Evolutionary conservation across 2,113 vertebrate species (phyloP).

Genomic region (Brachyistius frenatus): DNA sequence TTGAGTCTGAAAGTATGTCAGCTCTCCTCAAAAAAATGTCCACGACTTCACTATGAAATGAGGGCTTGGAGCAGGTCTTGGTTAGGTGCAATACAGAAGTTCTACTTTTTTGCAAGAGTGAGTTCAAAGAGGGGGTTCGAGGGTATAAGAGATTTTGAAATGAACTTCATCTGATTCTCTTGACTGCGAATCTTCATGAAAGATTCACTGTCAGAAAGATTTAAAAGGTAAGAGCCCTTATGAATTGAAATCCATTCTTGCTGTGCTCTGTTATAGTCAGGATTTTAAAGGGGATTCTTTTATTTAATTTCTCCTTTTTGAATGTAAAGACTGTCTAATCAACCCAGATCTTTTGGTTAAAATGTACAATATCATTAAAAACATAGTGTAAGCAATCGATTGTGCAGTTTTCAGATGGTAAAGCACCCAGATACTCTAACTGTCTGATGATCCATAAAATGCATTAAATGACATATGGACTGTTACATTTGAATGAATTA

Average conservation of each 20-base stretch:
- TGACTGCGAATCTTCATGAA: conserved; percentile 43
- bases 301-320: conserved; percentile 25
- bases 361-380: conserved; percentile 18
- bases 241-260: conserved; percentile 31
- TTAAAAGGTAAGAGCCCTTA: conserved; percentile 43
- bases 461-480: background rate
- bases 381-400: background rate
- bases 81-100: conserved; percentile 36
- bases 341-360: background rate
- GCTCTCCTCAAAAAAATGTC: conserved; percentile 40
- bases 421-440: background rate
- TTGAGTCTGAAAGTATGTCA: conserved; percentile 63
- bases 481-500: background rate
- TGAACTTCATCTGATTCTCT: conserved; percentile 46
- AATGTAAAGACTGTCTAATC: conserved; percentile 1
- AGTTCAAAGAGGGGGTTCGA: conserved; percentile 57
- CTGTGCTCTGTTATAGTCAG: conserved; percentile 22
- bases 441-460: background rate
- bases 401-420: background rate
- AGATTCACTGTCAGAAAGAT: conserved; percentile 49
- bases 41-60: conserved; percentile 22
- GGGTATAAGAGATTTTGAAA: conserved; percentile 43
- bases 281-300: conserved; percentile 33
- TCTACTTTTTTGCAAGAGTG: conserved; percentile 25
- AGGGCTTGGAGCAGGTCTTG: conserved; percentile 24